Conservation (phyloP, 2,797 vertebrate species). For the Syngnathus acus region DNA sequence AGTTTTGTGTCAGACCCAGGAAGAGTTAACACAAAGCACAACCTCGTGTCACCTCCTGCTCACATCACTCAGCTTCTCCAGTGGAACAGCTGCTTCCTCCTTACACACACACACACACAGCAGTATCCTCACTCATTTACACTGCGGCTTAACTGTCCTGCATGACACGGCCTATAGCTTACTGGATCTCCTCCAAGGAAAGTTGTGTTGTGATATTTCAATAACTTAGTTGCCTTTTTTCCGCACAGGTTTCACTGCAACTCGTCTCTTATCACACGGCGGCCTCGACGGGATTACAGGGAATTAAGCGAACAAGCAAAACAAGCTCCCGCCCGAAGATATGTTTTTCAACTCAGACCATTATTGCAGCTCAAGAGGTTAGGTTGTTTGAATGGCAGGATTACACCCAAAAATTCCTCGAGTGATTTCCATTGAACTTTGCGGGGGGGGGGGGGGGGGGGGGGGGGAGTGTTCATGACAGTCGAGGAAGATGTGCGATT, state of each 20-base stretch:
- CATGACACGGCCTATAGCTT: slow-evolving; percentile 35
- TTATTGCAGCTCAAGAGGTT: not conserved
- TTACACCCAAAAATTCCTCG: not conserved
- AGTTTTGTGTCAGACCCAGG: slow-evolving; percentile 31
- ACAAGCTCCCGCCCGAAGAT: slow-evolving; percentile 8
- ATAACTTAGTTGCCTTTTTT: slow-evolving; percentile 34
- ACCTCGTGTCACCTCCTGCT: slow-evolving; percentile 63
- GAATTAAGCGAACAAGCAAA: slow-evolving; percentile 16
- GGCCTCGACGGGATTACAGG: slow-evolving; percentile 21
- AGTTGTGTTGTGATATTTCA: slow-evolving; percentile 37
- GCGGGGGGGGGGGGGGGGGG: not conserved
- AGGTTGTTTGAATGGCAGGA: not conserved
- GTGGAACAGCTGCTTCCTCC: slow-evolving; percentile 67
- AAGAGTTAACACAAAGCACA: slow-evolving; percentile 60
- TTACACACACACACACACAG: slow-evolving; percentile 41
- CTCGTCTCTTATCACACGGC: slow-evolving; percentile 14
- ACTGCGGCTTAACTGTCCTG: slow-evolving; percentile 59
- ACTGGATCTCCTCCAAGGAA: slow-evolving; percentile 35
- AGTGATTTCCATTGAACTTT: not conserved
- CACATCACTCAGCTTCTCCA: slow-evolving; percentile 68
- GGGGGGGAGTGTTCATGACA: too few species aligned
- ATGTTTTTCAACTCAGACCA: slow-evolving; percentile 9
- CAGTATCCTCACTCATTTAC: slow-evolving; percentile 59
- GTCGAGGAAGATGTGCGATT: too few species aligned
- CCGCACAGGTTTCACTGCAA: slow-evolving; percentile 13